Base-by-base conservation (phyloP, 2,797 vertebrate species). In the Coilia nasus region DNA sequence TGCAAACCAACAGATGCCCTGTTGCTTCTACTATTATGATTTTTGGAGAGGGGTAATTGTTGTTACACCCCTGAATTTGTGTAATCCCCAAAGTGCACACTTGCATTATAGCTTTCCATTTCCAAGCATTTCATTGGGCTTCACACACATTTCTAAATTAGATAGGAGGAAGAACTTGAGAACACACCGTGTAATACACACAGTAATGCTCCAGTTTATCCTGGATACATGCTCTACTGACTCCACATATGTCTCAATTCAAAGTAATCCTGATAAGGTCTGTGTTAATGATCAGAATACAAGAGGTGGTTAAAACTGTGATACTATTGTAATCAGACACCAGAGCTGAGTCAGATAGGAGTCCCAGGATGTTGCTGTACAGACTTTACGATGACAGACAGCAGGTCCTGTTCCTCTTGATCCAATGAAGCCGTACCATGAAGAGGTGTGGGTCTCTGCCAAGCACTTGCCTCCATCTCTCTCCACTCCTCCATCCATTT, bases 401-500 rank as follows among this genome's bases (percentile, higher is more conserved):
- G 67, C 67, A 41, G 15, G 67, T 17, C 15, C 28, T 35, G 28
- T 28, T 75, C 28, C 28, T 75, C 67, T 75, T 75, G 67, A 75
- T 75, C 28, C 67, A 41, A 35, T 75, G 28, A 75, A 35, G 71
- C 86, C 83, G 87, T 84, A 83, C 89, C 85, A 87, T 82, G 9
- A 64, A 60, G 90, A 90, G 31, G 59, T 47, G 67, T 41, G 59
- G 80, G 87, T 84, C 60, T 81, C 44, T 85, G 75, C 85, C 84
- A 78, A 83, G 82, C 47, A 59, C 62, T 23, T 82, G 83, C 87
- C 84, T 62, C 85, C 17, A 46, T 23, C 71, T 87, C 86, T 86
- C 86, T 62, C 9, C 59, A 56, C 82, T 85, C 87, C 87, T 89
- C 86, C 85, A 86, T 90, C 85, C 86, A 88, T 91, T 93, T 90